Base-by-base conservation (phyloP, 2,888 invertebrate genomes). In the Troilus luridus region DNA sequence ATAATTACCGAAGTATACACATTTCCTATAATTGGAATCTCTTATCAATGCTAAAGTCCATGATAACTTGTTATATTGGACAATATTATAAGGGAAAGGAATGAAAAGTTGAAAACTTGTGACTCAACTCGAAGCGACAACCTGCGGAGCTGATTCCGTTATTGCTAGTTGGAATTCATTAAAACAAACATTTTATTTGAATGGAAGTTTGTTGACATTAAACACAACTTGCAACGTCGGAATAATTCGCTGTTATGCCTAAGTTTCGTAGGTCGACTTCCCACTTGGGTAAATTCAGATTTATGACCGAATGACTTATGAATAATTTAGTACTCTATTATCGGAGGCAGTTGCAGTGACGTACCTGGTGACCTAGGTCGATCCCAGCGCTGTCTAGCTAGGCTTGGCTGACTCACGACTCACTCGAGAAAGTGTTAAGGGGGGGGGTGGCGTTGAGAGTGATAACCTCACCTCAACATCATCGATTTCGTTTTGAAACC, bases 311-410 rank as follows among this genome's bases (percentile, higher is more conserved):
- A 77, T 41, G 41, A 7, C 72, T 77, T 77, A 77, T 77, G 72
- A 77, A 77, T 77, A 41, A 77, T 77, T 77, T 77, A 77, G 7
- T 19, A 27, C 1, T 17, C 27, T 17, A 77, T 0, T 77, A 1
- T 17, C 17, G 27, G 72, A 77, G 72, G 41, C 27, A 41, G 14
- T 67, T 67, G 27, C 17, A 77, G 7, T 77, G 72, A 85, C 56
- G 56, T 56, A 56, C n/a, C 85, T 56, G 7, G 85, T 85, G 85
- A 85, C 85, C 85, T 85, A 85, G 85, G 85, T 85, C 85, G 85
- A 85, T 85, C n/a, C 85, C 56, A 85, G 85, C 85, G 85, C 85
- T 58, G 56, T 54, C 56, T 58, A 54, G 56, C 85, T 56, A 56
- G 12, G 0, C 41, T 85, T 54, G 56, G 56, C n/a, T 85, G 85